Evolutionary conservation across 92 coral and sea anemone species (phyloP).

Genomic region (Bergia sp.): DNA sequence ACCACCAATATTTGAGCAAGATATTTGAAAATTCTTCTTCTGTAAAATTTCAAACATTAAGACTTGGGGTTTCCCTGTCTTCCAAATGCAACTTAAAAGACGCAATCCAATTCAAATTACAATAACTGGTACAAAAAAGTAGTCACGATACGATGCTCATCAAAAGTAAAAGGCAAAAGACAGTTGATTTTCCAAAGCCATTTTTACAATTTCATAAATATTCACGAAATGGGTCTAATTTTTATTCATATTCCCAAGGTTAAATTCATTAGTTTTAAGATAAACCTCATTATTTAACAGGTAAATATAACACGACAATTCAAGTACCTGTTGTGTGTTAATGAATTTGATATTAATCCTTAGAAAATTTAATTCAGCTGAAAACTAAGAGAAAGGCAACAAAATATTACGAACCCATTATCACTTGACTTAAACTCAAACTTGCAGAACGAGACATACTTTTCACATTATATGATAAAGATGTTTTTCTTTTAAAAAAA

Average conservation of each 20-base stretch:
- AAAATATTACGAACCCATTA: too few relatives aligned
- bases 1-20: neutral
- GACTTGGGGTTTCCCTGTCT: neutral
- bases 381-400: neutral
- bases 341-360: neutral
- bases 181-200: too few relatives aligned
- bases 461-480: too few relatives aligned
- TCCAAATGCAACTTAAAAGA: too few relatives aligned
- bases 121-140: too few relatives aligned
- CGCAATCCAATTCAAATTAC: too few relatives aligned
- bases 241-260: neutral
- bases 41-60: neutral
- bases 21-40: neutral
- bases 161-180: neutral
- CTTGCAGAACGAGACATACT: too few relatives aligned
- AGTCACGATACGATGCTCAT: too few relatives aligned
- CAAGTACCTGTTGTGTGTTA: neutral
- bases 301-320: neutral
- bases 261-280: slow-evolving; percentile 11
- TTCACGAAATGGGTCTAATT: neutral
- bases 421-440: too few relatives aligned
- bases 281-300: neutral
- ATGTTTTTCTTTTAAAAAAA: too few relatives aligned
- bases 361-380: too few relatives aligned
- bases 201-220: too few relatives aligned